phyloP scores from a whole-genome alignment of 1,140 invertebrate genomes.

The Drosophila navojoa region DNA sequence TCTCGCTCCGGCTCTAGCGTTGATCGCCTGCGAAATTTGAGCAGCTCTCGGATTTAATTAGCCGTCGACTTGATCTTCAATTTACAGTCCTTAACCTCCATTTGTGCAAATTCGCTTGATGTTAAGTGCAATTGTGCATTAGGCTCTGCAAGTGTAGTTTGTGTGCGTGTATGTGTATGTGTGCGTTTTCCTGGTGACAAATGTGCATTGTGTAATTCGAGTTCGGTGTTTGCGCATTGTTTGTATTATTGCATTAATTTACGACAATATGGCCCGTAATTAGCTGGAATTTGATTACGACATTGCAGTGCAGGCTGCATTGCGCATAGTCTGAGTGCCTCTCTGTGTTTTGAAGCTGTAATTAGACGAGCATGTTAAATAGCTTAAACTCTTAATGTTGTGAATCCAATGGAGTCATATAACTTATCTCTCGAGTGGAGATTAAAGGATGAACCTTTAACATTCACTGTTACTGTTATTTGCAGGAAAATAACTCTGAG shows the following conservation, averaged over 20 bases:
- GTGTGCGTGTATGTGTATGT: not conserved
- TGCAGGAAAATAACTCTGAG: no score
- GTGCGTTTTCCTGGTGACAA: conserved; percentile 8
- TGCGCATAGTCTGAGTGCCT: conserved; percentile 44
- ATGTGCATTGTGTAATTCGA: conserved; percentile 64
- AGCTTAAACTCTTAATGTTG: conserved; percentile 66
- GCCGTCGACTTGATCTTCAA: conserved; percentile 61
- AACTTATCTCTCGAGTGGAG: conserved; percentile 10
- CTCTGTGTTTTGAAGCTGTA: conserved; percentile 42
- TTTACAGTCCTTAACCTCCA: conserved; percentile 57
- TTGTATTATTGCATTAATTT: conserved; percentile 82
- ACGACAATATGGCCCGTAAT: conserved; percentile 81
- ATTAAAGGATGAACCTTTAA: not conserved
- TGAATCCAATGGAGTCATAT: conserved; percentile 21
- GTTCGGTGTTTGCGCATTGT: conserved; percentile 69
- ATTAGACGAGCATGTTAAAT: conserved; percentile 60
- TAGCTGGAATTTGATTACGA: conserved; percentile 77
- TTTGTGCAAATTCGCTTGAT: conserved; percentile 37
- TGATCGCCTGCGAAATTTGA: conserved; percentile 64
- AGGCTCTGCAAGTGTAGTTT: conserved; percentile 35
- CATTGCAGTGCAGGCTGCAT: conserved; percentile 44
- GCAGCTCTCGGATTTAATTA: conserved; percentile 62
- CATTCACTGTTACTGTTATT: not conserved
- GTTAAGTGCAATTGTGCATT: conserved; percentile 44
- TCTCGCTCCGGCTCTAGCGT: not conserved